These are phyloP conservation scores for Amblyraja radiata DNA, from an alignment of 2,797 vertebrate genomes.

Conservation along the genomic window DNA sequence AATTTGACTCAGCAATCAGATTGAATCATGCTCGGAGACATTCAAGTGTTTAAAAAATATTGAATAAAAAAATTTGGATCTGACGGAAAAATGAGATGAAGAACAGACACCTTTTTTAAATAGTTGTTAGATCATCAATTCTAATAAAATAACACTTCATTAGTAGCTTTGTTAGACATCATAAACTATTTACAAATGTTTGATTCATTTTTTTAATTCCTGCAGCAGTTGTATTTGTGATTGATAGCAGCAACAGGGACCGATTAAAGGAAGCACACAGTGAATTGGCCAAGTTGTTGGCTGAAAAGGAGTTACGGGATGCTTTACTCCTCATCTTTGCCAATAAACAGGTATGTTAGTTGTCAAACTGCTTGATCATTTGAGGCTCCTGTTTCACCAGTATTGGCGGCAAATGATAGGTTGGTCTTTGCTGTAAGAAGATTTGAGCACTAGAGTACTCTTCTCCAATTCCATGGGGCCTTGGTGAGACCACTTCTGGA, in stretches of 20 bases:
- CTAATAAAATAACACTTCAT: neutral
- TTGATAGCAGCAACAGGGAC: conserved; percentile 94
- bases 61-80: neutral
- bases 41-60: neutral
- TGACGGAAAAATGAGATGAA: neutral
- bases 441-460: no score
- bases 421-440: no score
- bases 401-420: no score
- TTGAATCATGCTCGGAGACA: neutral
- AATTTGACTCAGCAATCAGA: neutral
- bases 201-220: conserved; percentile 41
- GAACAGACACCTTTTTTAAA: neutral
- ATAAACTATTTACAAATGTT: neutral
- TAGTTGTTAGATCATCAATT: neutral
- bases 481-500: no score
- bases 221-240: conserved; percentile 90
- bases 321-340: conserved; percentile 92
- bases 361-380: neutral
- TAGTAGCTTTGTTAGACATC: neutral
- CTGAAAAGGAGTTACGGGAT: conserved; percentile 92
- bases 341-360: conserved; percentile 83
- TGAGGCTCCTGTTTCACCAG: neutral
- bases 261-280: conserved; percentile 89
- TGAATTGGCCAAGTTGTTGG: conserved; percentile 90
- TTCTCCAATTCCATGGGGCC: no score